Evolutionary conservation across 2,888 invertebrate genomes (phyloP).

Genomic region (Lithosia quadra): DNA sequence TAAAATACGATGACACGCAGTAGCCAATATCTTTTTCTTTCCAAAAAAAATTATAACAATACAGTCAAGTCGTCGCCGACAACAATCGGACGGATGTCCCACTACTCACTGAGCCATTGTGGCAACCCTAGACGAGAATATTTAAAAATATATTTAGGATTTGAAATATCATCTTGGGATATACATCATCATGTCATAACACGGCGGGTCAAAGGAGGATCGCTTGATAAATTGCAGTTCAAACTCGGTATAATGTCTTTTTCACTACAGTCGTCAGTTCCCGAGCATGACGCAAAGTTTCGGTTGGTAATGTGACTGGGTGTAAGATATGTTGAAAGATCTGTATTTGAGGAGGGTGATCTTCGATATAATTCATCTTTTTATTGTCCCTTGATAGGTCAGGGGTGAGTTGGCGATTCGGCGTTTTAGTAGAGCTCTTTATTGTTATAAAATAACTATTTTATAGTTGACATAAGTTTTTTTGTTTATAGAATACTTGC

Average conservation of each 20-base stretch:
- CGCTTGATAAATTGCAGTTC: constrained; percentile 85
- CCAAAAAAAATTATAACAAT: constrained; percentile 55
- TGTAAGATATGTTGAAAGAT: constrained; percentile 50
- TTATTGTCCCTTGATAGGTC: constrained; percentile 26
- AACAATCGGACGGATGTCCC: constrained; percentile 82
- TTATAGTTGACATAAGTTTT: background rate
- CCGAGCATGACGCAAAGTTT: constrained; percentile 77
- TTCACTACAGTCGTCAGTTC: constrained; percentile 70
- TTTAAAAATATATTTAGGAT: constrained; percentile 73
- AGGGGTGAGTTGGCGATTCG: constrained; percentile 18
- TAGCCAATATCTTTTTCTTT: constrained; percentile 54
- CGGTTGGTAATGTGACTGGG: constrained; percentile 59
- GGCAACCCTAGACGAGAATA: constrained; percentile 59
- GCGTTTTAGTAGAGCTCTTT: constrained; percentile 1
- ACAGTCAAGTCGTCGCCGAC: constrained; percentile 64
- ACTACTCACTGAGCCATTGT: constrained; percentile 66
- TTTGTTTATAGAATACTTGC: background rate
- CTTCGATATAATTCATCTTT: constrained; percentile 26
- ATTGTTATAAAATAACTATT: background rate
- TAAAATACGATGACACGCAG: constrained; percentile 61
- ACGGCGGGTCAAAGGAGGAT: constrained; percentile 83
- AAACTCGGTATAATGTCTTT: constrained; percentile 86
- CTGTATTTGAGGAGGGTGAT: constrained; percentile 46
- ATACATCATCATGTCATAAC: constrained; percentile 87
- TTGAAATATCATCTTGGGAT: constrained; percentile 83